Conservation (phyloP, 1,140 invertebrate genomes). For the Drosophila nikananu region DNA sequence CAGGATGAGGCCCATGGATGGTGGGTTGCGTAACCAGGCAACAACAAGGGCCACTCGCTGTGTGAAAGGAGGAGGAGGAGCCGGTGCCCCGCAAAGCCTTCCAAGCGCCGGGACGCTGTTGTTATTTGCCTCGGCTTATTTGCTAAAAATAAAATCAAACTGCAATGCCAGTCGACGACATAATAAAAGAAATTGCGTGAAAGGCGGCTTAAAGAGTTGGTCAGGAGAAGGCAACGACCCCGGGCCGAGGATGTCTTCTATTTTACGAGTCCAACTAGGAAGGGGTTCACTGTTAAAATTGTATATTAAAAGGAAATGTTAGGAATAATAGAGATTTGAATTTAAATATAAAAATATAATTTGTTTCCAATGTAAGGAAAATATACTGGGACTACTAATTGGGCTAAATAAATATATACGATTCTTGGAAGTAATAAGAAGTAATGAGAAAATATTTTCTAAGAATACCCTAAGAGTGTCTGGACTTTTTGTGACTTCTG, state of each 20-base stretch:
- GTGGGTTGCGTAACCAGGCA: conserved; percentile 69
- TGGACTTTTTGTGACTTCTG: background rate
- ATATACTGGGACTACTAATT: background rate
- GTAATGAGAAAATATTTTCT: background rate
- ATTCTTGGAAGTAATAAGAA: background rate
- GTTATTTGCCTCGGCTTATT: conserved; percentile 78
- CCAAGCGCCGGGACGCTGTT: conserved; percentile 31
- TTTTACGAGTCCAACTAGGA: conserved; percentile 30
- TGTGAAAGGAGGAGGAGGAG: conserved; percentile 4
- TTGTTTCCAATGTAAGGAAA: background rate
- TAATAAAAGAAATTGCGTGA: conserved; percentile 78
- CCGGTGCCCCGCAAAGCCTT: conserved; percentile 24
- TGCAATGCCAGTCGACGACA: conserved; percentile 55
- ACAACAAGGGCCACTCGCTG: conserved; percentile 67
- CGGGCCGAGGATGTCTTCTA: conserved; percentile 15
- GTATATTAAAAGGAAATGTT: too few relatives aligned
- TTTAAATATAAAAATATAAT: background rate
- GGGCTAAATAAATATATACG: background rate
- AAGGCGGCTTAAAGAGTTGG: conserved; percentile 64
- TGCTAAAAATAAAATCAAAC: conserved; percentile 82
- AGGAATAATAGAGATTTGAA: background rate
- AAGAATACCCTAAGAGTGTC: background rate
- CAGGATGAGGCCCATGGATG: background rate
- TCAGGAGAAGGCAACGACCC: conserved; percentile 33
- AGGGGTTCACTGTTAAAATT: background rate